Evolutionary conservation across 92 coral and sea anemone species (phyloP).

Genomic region (Siderastrea siderea): DNA sequence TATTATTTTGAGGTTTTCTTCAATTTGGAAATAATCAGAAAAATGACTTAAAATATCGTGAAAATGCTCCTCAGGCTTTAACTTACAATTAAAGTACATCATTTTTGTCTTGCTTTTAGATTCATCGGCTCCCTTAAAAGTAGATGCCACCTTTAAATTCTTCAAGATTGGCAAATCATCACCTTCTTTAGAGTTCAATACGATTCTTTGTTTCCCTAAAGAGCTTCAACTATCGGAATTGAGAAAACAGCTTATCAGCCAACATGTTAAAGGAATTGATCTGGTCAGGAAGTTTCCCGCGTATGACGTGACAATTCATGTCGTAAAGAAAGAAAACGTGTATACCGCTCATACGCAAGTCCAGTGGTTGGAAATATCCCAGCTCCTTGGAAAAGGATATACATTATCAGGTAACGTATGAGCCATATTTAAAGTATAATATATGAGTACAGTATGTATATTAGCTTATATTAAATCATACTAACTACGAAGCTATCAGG

Average conservation of each 20-base stretch:
- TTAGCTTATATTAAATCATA: background rate
- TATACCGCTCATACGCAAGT: conserved; percentile 3
- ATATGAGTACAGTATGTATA: background rate
- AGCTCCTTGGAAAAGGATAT: conserved; percentile 7
- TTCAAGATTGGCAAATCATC: background rate
- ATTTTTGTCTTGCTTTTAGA: conserved; percentile 17
- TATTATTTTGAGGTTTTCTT: no score
- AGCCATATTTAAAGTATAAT: background rate
- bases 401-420: background rate
- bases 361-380: conserved; percentile 5
- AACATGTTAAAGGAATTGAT: conserved; percentile 4
- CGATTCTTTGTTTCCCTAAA: background rate
- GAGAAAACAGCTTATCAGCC: background rate
- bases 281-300: background rate
- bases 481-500: background rate
- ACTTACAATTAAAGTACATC: conserved; percentile 1
- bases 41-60: no score
- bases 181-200: conserved; percentile 1
- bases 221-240: conserved; percentile 1
- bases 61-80: no score
- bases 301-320: background rate
- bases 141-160: conserved; percentile 29
- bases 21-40: no score
- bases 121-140: conserved; percentile 16
- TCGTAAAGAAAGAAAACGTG: background rate